A percentile compares a stretch with the other conserved stretches of the same genome.
phyloP scores from a whole-genome alignment of 2,888 invertebrate species.

The Steinernema hermaphroditum region DNA sequence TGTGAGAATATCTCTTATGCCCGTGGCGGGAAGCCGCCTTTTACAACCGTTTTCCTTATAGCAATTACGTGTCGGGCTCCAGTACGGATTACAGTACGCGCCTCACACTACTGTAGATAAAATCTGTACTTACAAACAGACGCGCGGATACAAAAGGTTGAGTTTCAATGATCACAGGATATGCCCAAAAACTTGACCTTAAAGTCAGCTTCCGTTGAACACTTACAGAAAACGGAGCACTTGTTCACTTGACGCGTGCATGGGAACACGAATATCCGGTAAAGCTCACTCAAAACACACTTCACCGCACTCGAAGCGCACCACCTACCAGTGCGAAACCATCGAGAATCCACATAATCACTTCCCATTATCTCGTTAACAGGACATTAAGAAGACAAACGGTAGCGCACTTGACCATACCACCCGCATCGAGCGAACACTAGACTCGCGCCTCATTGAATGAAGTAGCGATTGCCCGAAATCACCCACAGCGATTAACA shows the following conservation, averaged over 20 bases:
- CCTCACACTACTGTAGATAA: too few species aligned
- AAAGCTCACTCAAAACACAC: neutral
- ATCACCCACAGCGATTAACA: neutral
- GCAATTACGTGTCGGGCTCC: neutral
- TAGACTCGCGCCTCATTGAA: too few species aligned
- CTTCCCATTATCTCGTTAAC: neutral
- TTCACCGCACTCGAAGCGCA: neutral
- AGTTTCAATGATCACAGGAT: too few species aligned
- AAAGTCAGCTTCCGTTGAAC: neutral
- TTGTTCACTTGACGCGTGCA: neutral
- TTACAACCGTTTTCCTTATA: neutral
- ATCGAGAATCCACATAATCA: neutral
- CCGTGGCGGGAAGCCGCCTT: neutral
- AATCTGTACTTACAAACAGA: too few species aligned
- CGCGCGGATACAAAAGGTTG: too few species aligned
- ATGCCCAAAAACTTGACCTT: too few species aligned
- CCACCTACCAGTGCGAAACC: neutral
- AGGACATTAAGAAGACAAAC: conserved; percentile 7
- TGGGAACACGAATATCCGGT: neutral
- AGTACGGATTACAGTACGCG: too few species aligned
- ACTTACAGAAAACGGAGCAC: neutral
- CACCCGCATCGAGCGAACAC: neutral
- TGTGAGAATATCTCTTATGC: conserved; percentile 1
- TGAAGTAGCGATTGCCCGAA: too few species aligned
- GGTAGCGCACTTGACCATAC: conserved; percentile 14